Evolutionary conservation across 2,888 invertebrate genomes (phyloP), one percentile per base, ranked within the genome.

Genomic region (Phortica magna): DNA sequence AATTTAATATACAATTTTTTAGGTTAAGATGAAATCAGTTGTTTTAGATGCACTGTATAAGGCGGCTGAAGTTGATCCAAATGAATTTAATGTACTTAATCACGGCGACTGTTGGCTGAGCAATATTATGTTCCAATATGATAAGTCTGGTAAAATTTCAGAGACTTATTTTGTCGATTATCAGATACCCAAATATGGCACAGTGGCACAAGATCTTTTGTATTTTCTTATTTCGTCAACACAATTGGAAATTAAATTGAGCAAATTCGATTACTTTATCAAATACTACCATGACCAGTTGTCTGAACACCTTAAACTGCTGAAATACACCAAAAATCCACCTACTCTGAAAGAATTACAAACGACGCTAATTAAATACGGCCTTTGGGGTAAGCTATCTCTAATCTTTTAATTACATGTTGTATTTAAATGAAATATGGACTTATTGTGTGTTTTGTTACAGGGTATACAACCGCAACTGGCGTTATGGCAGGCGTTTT

Each of bases 41-140:
- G 17, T 74, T 14, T 31, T 22, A 2, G 65, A 74, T n/a, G 64
- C n/a, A 64, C 3, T 76, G 14, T 10, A 39, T 1, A 71, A 75
- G 17, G 22, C 65, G 1, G 75, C 61, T 19, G 71, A 76, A 31
- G 1, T 77, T 0, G 80, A 90, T 75, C 80, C 80, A 0, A 73
- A 79, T 41, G 86, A 88, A 0, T 90, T 89, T 19, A 90, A 88
- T 83, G 87, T 85, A 4, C 48, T 89, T 0, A 86, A 85, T 75
- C 87, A 90, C 73, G 89, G 90, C 0, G 88, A 90, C 72, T 79
- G 87, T 73, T 90, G 89, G 89, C 79, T 82, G 2, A 90, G 89
- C 67, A 90, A 90, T 74, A 84, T 89, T 6, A 85, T 90, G 89
- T 90, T 90, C 55, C 82, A 85, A 39, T 81, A 89, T 61, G 80